phyloP scores from a whole-genome alignment of 1,140 invertebrate species.

The Drosophila fuyamai region DNA sequence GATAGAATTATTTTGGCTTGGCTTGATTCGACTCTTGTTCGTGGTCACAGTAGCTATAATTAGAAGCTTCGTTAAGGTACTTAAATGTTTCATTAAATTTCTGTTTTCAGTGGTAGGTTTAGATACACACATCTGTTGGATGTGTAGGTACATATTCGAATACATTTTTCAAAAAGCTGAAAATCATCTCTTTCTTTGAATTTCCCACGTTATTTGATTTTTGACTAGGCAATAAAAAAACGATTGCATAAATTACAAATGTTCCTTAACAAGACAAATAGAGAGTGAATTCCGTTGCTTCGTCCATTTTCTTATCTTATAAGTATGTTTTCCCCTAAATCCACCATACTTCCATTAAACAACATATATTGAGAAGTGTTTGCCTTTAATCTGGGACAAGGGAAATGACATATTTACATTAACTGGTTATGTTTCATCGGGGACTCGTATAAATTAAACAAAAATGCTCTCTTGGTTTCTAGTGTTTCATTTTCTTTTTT shows the following conservation, averaged over 20 bases:
- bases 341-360: slow-evolving; percentile 8
- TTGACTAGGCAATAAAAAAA: slow-evolving; percentile 26
- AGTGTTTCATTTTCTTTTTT: slow-evolving; percentile 23
- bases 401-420: slow-evolving; percentile 30
- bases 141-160: slow-evolving; percentile 68
- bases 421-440: neutral
- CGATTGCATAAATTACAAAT: slow-evolving; percentile 32
- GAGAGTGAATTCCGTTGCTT: slow-evolving; percentile 36
- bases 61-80: slow-evolving; percentile 73
- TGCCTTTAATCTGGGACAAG: slow-evolving; percentile 12
- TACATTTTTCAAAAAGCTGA: slow-evolving; percentile 48
- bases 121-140: slow-evolving; percentile 51
- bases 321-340: slow-evolving; percentile 8
- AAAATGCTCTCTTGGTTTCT: slow-evolving; percentile 58
- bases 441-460: slow-evolving; percentile 39
- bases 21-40: slow-evolving; percentile 14
- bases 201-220: neutral
- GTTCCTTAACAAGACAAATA: slow-evolving; percentile 39
- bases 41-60: slow-evolving; percentile 55
- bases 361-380: slow-evolving; percentile 20
- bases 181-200: slow-evolving; percentile 4
- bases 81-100: slow-evolving; percentile 76
- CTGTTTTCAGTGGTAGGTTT: slow-evolving; percentile 70
- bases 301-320: neutral
- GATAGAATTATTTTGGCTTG: slow-evolving; percentile 10